Evolutionary conservation across 2,888 invertebrate species (phyloP).

Genomic region (Chymomyza amoena): DNA sequence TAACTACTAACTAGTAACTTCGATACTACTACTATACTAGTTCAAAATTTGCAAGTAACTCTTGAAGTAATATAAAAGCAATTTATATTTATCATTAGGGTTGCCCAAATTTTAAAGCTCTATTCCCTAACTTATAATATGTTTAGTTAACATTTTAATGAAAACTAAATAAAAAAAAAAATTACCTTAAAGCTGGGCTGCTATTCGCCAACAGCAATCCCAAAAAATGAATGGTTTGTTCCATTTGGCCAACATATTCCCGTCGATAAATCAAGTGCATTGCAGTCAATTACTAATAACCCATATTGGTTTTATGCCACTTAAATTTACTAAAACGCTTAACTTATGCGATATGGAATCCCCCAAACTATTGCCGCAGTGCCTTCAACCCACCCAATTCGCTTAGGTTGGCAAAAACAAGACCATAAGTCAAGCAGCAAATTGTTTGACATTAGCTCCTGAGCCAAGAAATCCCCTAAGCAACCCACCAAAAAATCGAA

Average conservation of each 20-base stretch:
- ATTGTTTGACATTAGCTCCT: conserved; percentile 7
- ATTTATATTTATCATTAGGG: too few relatives aligned
- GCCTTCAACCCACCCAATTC: conserved; percentile 14
- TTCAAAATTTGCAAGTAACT: too few relatives aligned
- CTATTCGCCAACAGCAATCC: background rate
- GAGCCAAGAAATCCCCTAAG: background rate
- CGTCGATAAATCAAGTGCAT: conserved; percentile 51
- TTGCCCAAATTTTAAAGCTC: too few relatives aligned
- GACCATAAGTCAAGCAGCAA: conserved; percentile 31
- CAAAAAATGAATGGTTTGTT: background rate
- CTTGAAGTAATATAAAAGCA: too few relatives aligned
- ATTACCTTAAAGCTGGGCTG: background rate
- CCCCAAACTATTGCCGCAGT: background rate
- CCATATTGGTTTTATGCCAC: conserved; percentile 43
- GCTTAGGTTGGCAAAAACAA: conserved; percentile 43
- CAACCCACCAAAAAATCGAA: background rate
- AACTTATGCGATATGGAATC: conserved; percentile 51
- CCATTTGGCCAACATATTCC: background rate
- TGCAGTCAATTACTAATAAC: conserved; percentile 48
- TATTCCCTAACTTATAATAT: too few relatives aligned
- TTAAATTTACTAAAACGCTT: conserved; percentile 35
- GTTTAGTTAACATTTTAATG: too few relatives aligned
- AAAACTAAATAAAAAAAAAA: background rate
- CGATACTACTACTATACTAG: too few relatives aligned
- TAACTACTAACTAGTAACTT: too few relatives aligned